phyloP scores from a whole-genome alignment of 2,888 invertebrate species.

The Heliconius cydno region DNA sequence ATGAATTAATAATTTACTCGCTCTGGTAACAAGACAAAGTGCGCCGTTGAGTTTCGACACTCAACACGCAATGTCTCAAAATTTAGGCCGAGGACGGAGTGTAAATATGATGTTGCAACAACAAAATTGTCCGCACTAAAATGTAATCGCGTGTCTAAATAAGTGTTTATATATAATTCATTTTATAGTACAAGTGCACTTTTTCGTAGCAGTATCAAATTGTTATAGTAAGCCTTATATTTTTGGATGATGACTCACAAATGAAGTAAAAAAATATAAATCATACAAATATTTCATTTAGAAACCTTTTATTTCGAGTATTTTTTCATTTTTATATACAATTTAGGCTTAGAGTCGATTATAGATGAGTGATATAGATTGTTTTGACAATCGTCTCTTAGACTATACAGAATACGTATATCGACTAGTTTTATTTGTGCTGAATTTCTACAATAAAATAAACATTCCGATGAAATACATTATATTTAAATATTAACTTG shows the following conservation, averaged over 20 bases:
- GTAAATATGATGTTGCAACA: not conserved
- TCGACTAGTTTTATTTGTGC: slow-evolving; percentile 24
- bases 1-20: no score
- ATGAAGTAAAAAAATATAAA: slow-evolving; percentile 68
- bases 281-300: slow-evolving; percentile 53
- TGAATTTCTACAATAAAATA: not conserved
- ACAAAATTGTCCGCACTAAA: not conserved
- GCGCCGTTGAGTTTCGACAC: not conserved
- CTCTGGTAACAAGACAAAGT: no score
- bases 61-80: not conserved
- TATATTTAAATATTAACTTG: not conserved
- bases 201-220: slow-evolving; percentile 67
- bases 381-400: slow-evolving; percentile 11
- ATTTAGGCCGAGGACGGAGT: not conserved
- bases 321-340: slow-evolving; percentile 9
- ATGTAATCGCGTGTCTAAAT: slow-evolving; percentile 25
- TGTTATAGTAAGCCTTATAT: slow-evolving; percentile 78
- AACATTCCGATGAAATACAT: not conserved
- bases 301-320: slow-evolving; percentile 32
- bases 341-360: slow-evolving; percentile 4
- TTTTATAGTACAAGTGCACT: slow-evolving; percentile 46
- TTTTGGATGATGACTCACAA: slow-evolving; percentile 78
- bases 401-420: not conserved
- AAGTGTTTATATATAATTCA: slow-evolving; percentile 40
- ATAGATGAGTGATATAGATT: not conserved